Percentiles rank a stretch among this genome's conserved stretches.
These are phyloP conservation scores for Agonopterix arenella DNA, from an alignment of 2,888 invertebrate species.

Conservation along the genomic window DNA sequence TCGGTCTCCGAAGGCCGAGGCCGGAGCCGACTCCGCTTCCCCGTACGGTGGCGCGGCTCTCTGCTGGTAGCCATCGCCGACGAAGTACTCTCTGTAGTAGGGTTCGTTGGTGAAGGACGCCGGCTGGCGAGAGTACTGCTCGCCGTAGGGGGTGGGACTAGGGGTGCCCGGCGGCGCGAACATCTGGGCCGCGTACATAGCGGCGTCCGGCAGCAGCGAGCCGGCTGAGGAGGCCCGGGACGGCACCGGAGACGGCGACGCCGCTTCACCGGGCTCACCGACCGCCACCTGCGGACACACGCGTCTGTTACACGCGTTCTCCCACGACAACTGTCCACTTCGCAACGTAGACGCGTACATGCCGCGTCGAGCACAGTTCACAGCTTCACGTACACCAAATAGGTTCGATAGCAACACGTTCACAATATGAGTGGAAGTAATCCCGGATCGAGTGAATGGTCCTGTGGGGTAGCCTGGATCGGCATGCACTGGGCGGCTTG, in stretches of 20 bases:
- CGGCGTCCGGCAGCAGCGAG: conserved; percentile 78
- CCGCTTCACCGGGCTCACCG: conserved; percentile 78
- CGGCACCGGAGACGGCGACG: conserved; percentile 78
- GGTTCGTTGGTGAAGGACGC: conserved; percentile 83
- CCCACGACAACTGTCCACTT: conserved; percentile 76
- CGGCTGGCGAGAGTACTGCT: conserved; percentile 68
- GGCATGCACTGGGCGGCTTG: conserved; percentile 77
- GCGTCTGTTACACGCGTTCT: conserved; percentile 81
- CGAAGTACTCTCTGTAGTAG: conserved; percentile 89
- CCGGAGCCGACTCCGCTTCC: conserved; percentile 76
- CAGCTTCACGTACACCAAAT: conserved; percentile 68
- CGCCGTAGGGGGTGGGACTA: conserved; percentile 79
- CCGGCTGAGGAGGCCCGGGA: conserved; percentile 77
- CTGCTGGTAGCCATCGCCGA: conserved; percentile 79
- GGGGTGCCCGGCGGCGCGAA: conserved; percentile 82
- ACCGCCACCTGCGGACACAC: conserved; percentile 78
- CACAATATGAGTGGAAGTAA: conserved; percentile 39
- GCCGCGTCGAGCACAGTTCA: conserved; percentile 71
- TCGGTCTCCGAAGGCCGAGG: conserved; percentile 81
- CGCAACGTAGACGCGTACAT: conserved; percentile 79
- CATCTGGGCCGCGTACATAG: conserved; percentile 83
- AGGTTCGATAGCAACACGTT: conserved; percentile 49
- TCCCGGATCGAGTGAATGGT: conserved; percentile 35
- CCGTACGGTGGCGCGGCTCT: conserved; percentile 76
- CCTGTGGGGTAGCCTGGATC: conserved; percentile 65